These are phyloP conservation scores for Serinus canaria DNA, from an alignment of 2,113 vertebrate species.

Conservation along the genomic window DNA sequence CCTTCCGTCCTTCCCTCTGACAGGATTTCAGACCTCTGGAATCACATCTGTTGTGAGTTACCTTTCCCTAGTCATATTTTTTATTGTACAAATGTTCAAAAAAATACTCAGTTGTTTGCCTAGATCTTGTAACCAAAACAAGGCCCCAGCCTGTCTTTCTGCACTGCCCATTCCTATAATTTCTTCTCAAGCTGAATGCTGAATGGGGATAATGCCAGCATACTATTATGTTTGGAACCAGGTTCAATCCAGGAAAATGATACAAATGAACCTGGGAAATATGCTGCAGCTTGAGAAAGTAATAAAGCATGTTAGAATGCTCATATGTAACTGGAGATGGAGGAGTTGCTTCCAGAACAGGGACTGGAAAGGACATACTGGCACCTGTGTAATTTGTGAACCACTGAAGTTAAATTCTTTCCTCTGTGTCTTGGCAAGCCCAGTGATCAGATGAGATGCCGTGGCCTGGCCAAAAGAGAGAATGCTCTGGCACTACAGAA, in stretches of 20 bases:
- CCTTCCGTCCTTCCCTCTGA: background rate
- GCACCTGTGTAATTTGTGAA: conserved; percentile 51
- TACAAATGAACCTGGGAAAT: conserved; percentile 56
- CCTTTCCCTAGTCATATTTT: background rate
- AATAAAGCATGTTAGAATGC: conserved; percentile 33
- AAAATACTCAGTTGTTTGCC: background rate
- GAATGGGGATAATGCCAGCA: background rate
- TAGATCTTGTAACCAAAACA: conserved; percentile 38
- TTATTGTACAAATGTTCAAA: background rate
- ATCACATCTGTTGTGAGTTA: background rate
- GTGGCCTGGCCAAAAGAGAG: background rate
- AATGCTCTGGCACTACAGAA: background rate
- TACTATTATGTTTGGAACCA: conserved; percentile 1
- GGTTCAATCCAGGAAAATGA: conserved; percentile 30
- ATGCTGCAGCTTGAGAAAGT: conserved; percentile 32
- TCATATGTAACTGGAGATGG: conserved; percentile 39
- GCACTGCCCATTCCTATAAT: background rate
- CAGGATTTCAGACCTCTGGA: conserved; percentile 2
- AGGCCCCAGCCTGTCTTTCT: background rate
- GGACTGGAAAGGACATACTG: conserved; percentile 44
- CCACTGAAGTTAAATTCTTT: conserved; percentile 30
- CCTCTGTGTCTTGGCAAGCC: conserved; percentile 30
- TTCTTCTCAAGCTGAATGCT: conserved; percentile 1
- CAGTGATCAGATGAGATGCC: conserved; percentile 6
- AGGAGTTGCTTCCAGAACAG: conserved; percentile 35